Evolutionary conservation across 2,113 vertebrate species (phyloP), one percentile per base, ranked within the genome.

Genomic region (Cyphomyrus discorhynchus): DNA sequence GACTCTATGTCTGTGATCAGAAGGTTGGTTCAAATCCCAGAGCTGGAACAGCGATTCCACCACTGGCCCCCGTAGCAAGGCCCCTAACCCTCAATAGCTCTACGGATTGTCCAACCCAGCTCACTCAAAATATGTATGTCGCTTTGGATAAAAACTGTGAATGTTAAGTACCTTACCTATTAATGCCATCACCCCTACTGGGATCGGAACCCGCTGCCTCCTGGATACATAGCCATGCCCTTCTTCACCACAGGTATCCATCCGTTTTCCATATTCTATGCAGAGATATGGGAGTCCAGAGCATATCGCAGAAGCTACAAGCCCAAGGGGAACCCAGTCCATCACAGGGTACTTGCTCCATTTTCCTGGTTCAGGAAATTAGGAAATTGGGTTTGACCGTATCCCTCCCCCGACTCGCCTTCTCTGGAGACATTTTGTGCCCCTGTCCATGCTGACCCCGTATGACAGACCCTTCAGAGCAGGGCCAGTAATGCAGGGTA

Each of bases 311-410:
- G 62, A 31, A 70, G 27, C n/a, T 31, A 5, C 10, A 1, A 70
- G n/a, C n/a, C n/a, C n/a, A 31, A 31, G n/a, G n/a, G 3, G n/a
- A 3, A 1, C 3, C 62, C 62, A 13, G 62, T 27, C 3, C 62
- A 70, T 70, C 62, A 13, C 62, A 31, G 9, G 62, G 27, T 70
- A 70, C 62, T 70, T 70, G 62, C 27, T 46, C 39, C 3, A 0
- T 84, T 84, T 47, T 45, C 82, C 39, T 84, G 82, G 82, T 84
- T 84, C 82, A 84, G 45, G 47, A 47, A 84, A 84, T 46, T 47
- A 47, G 42, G 27, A 84, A 84, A 45, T 84, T 24, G 82, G 82
- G 21, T 47, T 84, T 45, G 6, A 84, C 45, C 45, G 0, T 27
- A 47, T 84, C 39, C 39, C 35, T 70, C 31, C 35, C 4, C 82